Conservation (phyloP, 2,888 invertebrate species). For the Dryobotodes eremita region DNA sequence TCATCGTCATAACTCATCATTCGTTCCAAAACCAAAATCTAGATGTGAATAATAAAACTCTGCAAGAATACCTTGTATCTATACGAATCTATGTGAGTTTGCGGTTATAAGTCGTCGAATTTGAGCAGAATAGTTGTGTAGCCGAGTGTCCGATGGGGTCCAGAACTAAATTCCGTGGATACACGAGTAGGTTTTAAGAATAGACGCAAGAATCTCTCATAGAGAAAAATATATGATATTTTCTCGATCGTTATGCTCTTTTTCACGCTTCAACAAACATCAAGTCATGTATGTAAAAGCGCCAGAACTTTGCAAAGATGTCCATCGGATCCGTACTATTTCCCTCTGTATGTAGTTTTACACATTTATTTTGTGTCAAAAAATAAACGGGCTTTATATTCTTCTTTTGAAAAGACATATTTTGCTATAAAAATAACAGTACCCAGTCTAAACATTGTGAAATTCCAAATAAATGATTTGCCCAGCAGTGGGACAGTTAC, state of each 20-base stretch:
- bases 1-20: not conserved
- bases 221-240: constrained; percentile 51
- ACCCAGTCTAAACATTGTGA: not conserved
- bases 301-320: constrained; percentile 43
- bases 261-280: constrained; percentile 48
- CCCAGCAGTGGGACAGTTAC: no score
- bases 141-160: not conserved
- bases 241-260: constrained; percentile 27
- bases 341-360: not conserved
- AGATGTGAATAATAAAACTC: not conserved
- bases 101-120: not conserved
- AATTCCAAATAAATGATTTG: not conserved
- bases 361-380: not conserved
- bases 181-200: constrained; percentile 33
- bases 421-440: not conserved
- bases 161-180: constrained; percentile 36
- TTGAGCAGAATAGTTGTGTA: not conserved
- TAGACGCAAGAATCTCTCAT: constrained; percentile 29
- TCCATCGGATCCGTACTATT: constrained; percentile 11
- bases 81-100: not conserved
- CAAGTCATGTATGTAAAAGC: constrained; percentile 53
- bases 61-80: no score
- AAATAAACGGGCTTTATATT: not conserved
- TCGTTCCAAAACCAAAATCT: not conserved
- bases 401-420: no score